These are phyloP conservation scores for Panurus biarmicus DNA, from an alignment of 2,113 vertebrate species.

Conservation along the genomic window DNA sequence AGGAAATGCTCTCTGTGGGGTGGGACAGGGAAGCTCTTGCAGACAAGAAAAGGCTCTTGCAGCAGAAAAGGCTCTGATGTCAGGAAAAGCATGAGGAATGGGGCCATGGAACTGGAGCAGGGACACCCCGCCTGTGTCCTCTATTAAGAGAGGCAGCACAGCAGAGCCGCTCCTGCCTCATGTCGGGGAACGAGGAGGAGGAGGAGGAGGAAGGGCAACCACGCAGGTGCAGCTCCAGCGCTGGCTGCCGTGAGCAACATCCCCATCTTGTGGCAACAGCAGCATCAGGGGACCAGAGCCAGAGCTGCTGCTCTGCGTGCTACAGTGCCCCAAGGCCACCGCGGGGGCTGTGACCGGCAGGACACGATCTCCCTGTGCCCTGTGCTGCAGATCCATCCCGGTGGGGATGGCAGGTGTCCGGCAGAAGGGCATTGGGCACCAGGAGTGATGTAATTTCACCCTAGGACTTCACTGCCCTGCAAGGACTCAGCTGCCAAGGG, in stretches of 20 bases:
- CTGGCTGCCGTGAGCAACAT: neutral
- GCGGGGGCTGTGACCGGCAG: neutral
- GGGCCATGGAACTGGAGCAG: neutral
- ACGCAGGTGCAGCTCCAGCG: neutral
- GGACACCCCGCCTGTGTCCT: neutral
- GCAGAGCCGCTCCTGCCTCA: neutral
- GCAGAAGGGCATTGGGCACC: neutral
- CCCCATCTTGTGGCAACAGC: slow-evolving; percentile 18
- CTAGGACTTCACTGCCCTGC: neutral
- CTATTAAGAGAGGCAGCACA: fast-evolving
- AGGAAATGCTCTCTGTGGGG: neutral
- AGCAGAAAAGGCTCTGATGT: neutral
- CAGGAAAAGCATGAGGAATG: neutral
- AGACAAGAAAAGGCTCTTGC: neutral
- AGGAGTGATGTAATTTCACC: neutral
- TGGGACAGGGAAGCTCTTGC: neutral
- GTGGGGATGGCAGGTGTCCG: neutral
- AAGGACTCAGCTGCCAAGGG: neutral
- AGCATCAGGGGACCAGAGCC: neutral
- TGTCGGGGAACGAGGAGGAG: neutral
- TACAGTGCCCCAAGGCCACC: fast-evolving
- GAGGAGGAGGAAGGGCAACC: neutral
- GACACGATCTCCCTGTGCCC: neutral
- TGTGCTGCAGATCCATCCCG: fast-evolving
- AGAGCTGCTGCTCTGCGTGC: fast-evolving